Evolutionary conservation across 2,797 vertebrate genomes (phyloP).

Genomic region (Coregonus ussuriensis): DNA sequence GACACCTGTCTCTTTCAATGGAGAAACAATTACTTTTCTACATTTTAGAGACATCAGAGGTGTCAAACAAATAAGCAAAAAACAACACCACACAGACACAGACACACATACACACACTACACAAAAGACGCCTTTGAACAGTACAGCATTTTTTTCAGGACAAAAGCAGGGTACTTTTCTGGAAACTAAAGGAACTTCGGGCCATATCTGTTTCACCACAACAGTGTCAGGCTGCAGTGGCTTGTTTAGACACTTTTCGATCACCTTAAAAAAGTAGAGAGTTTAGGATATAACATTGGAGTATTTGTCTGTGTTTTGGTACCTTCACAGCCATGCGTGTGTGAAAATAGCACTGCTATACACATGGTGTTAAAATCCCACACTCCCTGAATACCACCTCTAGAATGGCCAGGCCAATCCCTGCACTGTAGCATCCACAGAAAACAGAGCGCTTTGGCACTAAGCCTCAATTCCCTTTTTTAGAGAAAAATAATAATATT

Average conservation of each 20-base stretch:
- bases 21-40: conserved; percentile 42
- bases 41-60: conserved; percentile 30
- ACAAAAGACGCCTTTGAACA: conserved; percentile 74
- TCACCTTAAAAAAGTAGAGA: conserved; percentile 50
- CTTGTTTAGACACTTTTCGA: conserved; percentile 61
- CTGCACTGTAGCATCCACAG: conserved; percentile 50
- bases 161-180: conserved; percentile 80
- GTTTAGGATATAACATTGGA: conserved; percentile 37
- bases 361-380: conserved; percentile 5
- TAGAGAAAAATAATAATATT: neutral
- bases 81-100: conserved; percentile 28
- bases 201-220: conserved; percentile 73
- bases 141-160: conserved; percentile 70
- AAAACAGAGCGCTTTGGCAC: conserved; percentile 11
- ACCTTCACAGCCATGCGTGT: conserved; percentile 46
- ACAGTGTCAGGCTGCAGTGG: conserved; percentile 1
- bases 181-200: conserved; percentile 78
- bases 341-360: conserved; percentile 46
- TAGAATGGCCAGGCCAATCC: conserved; percentile 14
- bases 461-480: conserved; percentile 8
- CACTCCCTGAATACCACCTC: neutral
- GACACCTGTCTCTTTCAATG: conserved; percentile 21
- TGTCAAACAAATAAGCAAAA: conserved; percentile 36
- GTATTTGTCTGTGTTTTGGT: conserved; percentile 41
- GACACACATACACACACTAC: conserved; percentile 38